Base-by-base conservation (phyloP, 1,140 invertebrate species). In the Drosophila neocordata region DNA sequence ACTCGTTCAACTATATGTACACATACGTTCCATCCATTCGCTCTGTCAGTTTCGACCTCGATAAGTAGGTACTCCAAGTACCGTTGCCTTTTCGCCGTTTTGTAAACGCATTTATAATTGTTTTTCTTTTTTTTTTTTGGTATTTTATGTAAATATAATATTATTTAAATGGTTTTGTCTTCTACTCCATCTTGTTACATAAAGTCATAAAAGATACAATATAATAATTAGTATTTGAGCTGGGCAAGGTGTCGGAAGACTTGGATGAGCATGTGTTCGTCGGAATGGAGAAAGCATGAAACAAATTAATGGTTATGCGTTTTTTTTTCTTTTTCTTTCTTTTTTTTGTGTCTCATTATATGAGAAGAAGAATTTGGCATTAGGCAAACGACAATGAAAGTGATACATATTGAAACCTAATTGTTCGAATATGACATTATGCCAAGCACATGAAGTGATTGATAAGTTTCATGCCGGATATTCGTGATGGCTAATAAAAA, bases 101-200 rank as follows among this genome's bases (percentile, higher is more conserved):
- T 48, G 41, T 48, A 48, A 48, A 48, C 41, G 41, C 41, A 48
- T 48, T 48, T 48, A 48, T 48, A 48, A 48, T 48, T 48, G 41
- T 48, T 48, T 48, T 48, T 44, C 72, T 61, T 63, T 80, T 65
- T 61, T 58, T 22, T 73, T 67, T 75, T 38, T 61, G 51, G 58
- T 74, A 76, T 68, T 84, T 87, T 84, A 77, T 87, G 83, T 87
- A 79, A 88, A 87, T 79, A 87, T 73, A 76, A 87, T 82, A 78
- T 87, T 70, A 73, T 88, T 88, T 84, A 87, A 84, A 84, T 87
- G 77, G 59, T 70, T 61, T 65, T 51, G 38, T 56, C 61, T 80
- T 20, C 41, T 48, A 48, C 41, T 48, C 15, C 3, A 48, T 9
- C 41, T 37, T 67, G 77, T 87, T 87, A 79, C 83, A 88, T 87